phyloP scores from a whole-genome alignment of 2,888 invertebrate genomes.

The Eumacrocentrus americanus region DNA sequence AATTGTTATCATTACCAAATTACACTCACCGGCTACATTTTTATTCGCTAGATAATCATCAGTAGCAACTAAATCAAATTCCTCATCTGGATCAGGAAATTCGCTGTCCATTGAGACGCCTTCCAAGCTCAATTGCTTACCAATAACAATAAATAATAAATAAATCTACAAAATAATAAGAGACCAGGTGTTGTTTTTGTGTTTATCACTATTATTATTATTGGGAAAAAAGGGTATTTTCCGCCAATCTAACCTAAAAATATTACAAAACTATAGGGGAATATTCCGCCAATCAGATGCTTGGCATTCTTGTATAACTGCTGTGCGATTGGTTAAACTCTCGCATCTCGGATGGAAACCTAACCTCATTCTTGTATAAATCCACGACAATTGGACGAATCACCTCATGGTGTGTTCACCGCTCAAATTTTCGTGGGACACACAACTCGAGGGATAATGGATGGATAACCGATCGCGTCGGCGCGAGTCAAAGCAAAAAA shows the following conservation, averaged over 20 bases:
- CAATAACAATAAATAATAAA: background rate
- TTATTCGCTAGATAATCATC: conserved; percentile 56
- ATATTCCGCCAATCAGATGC: too few species aligned
- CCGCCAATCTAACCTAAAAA: too few species aligned
- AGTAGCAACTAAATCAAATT: conserved; percentile 58
- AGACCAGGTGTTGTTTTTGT: background rate
- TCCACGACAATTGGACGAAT: background rate
- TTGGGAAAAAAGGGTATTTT: background rate
- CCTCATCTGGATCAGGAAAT: conserved; percentile 60
- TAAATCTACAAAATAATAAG: too few species aligned
- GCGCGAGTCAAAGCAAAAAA: conserved; percentile 16
- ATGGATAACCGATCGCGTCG: conserved; percentile 2
- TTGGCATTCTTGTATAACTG: too few species aligned
- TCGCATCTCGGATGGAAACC: too few species aligned
- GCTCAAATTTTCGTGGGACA: background rate
- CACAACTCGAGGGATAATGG: background rate
- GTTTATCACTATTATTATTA: background rate
- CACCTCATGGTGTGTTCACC: background rate
- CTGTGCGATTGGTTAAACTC: too few species aligned
- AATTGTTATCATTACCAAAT: background rate
- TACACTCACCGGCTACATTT: conserved; percentile 52
- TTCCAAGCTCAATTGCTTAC: background rate
- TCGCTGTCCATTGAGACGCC: conserved; percentile 49
- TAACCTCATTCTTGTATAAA: too few species aligned
- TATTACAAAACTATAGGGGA: too few species aligned